These are phyloP conservation scores for Eueides isabella DNA, from an alignment of 1,140 invertebrate species.

Conservation along the genomic window DNA sequence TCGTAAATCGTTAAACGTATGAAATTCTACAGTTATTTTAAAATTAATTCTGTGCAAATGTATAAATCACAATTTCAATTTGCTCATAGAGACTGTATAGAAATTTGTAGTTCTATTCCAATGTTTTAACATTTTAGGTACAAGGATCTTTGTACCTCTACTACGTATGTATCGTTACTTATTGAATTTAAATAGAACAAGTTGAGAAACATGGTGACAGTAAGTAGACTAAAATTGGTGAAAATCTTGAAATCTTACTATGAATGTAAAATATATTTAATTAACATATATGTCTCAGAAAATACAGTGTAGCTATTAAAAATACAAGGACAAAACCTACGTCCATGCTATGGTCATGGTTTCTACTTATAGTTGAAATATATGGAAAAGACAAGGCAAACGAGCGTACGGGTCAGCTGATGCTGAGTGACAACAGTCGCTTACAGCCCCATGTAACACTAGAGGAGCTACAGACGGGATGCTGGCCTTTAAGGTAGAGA, in stretches of 20 bases:
- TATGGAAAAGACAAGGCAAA: too few relatives aligned
- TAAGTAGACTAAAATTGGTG: not conserved
- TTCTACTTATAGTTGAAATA: too few relatives aligned
- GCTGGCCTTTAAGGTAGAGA: too few relatives aligned
- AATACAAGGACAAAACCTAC: too few relatives aligned
- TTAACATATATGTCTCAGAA: too few relatives aligned
- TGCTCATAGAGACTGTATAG: conserved; percentile 15
- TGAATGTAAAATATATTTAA: not conserved
- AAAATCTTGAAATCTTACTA: too few relatives aligned
- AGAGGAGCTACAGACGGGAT: too few relatives aligned
- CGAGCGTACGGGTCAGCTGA: too few relatives aligned
- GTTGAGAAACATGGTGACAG: not conserved
- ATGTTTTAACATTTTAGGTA: not conserved
- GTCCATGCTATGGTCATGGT: too few relatives aligned
- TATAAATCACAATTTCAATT: conserved; percentile 20
- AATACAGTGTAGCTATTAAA: too few relatives aligned
- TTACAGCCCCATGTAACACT: too few relatives aligned
- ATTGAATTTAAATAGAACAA: conserved; percentile 3
- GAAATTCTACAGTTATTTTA: not conserved
- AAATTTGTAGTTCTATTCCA: conserved; percentile 25
- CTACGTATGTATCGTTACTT: not conserved
- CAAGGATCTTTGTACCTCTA: not conserved
- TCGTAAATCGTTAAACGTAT: not conserved
- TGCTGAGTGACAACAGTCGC: too few relatives aligned
- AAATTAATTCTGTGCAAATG: not conserved